These are phyloP conservation scores for Anoplius nigerrimus DNA, from an alignment of 2,888 invertebrate species.

Conservation along the genomic window DNA sequence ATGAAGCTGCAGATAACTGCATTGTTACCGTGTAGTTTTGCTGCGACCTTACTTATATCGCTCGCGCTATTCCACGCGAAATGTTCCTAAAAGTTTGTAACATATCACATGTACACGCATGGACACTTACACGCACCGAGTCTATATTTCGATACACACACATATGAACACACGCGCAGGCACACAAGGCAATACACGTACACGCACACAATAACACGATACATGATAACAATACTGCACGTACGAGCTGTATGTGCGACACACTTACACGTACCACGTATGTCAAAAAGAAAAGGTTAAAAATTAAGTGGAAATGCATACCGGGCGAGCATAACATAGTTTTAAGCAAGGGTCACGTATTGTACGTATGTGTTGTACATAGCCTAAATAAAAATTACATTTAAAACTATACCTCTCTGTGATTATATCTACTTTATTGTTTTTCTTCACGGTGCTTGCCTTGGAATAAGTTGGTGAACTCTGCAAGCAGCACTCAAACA, in stretches of 20 bases:
- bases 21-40: constrained; percentile 65
- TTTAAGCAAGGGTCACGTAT: constrained; percentile 73
- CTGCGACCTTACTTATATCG: constrained; percentile 63
- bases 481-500: too few species aligned
- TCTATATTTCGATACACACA: neutral
- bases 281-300: constrained; percentile 39
- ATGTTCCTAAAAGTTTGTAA: constrained; percentile 74
- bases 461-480: too few species aligned
- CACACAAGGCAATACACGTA: constrained; percentile 49
- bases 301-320: constrained; percentile 62
- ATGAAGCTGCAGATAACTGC: constrained; percentile 64
- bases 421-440: too few species aligned
- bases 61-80: constrained; percentile 69
- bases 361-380: constrained; percentile 75
- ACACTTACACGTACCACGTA: constrained; percentile 39
- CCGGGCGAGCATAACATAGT: constrained; percentile 66
- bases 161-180: constrained; percentile 39
- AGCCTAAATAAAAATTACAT: constrained; percentile 74
- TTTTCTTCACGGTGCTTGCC: too few species aligned
- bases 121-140: constrained; percentile 38
- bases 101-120: constrained; percentile 66
- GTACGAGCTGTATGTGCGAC: constrained; percentile 33
- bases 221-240: neutral
- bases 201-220: constrained; percentile 36
- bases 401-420: constrained; percentile 72